Conservation (phyloP, 64 coral and sea anemone genomes). For the Pocillopora verrucosa region DNA sequence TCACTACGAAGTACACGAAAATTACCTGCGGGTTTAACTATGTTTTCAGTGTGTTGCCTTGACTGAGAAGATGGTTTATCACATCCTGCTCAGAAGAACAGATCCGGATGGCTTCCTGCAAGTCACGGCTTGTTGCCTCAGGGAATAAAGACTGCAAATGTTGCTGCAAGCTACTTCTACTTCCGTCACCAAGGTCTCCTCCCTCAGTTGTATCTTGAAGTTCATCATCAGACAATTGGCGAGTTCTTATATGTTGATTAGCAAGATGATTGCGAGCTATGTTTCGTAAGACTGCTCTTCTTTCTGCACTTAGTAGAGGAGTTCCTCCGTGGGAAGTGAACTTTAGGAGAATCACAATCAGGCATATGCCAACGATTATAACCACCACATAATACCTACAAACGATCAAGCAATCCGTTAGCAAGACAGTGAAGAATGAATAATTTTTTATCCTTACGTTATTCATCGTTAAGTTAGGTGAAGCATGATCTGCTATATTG, state of each 20-base stretch:
- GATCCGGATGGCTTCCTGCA: no score
- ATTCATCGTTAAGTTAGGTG: no score
- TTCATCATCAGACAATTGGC: background rate
- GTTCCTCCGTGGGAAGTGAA: conserved; percentile 47
- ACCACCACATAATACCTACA: conserved; percentile 55
- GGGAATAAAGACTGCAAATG: no score
- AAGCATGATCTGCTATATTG: no score
- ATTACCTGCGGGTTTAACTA: no score
- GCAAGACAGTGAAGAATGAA: background rate
- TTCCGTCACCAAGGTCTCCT: background rate
- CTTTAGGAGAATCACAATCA: conserved; percentile 45
- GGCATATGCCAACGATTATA: conserved; percentile 2
- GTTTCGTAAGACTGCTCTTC: conserved; percentile 32
- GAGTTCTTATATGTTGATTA: background rate
- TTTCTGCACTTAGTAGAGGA: conserved; percentile 31
- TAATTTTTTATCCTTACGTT: background rate
- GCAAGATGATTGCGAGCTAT: conserved; percentile 17
- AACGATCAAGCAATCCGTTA: background rate
- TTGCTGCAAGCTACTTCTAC: background rate
- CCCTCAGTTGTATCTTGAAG: background rate
- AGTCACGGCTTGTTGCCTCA: no score
- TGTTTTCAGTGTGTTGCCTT: no score
- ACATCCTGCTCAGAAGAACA: no score
- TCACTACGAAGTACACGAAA: no score
- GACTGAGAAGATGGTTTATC: no score